A percentile compares a stretch with the other conserved stretches of the same genome.
Evolutionary conservation across 2,888 invertebrate species (phyloP).

Genomic region (Rhamnusium bicolor): DNA sequence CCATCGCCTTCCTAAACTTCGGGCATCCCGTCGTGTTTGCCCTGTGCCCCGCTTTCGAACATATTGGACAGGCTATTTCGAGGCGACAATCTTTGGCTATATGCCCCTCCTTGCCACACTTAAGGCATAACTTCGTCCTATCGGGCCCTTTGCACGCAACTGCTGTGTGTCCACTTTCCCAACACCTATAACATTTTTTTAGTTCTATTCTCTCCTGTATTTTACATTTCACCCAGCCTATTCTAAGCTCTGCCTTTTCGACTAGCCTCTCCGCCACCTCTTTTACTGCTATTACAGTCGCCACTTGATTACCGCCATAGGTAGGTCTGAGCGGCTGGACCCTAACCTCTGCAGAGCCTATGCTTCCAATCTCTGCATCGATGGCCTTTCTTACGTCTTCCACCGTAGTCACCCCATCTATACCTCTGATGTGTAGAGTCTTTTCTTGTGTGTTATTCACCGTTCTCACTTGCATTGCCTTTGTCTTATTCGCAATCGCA

Average conservation of each 20-base stretch:
- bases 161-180: not conserved
- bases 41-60: slow-evolving; percentile 9
- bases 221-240: not conserved
- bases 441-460: no score
- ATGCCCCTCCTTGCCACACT: no score
- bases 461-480: no score
- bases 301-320: not conserved
- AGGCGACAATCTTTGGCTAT: no score
- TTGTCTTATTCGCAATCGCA: no score
- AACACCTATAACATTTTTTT: not conserved
- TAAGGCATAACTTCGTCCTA: no score
- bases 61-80: slow-evolving; percentile 10
- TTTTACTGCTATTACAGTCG: not conserved
- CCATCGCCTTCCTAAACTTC: slow-evolving; percentile 26
- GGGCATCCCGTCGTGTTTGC: not conserved
- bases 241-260: not conserved
- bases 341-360: not conserved
- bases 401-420: not conserved
- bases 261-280: not conserved
- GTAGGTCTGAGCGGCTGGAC: not conserved
- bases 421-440: no score
- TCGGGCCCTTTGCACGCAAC: not conserved
- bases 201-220: not conserved
- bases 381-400: not conserved
- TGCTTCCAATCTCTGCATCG: not conserved